These are phyloP conservation scores for Nemurella pictetii DNA, from an alignment of 2,888 invertebrate genomes.

Conservation along the genomic window DNA sequence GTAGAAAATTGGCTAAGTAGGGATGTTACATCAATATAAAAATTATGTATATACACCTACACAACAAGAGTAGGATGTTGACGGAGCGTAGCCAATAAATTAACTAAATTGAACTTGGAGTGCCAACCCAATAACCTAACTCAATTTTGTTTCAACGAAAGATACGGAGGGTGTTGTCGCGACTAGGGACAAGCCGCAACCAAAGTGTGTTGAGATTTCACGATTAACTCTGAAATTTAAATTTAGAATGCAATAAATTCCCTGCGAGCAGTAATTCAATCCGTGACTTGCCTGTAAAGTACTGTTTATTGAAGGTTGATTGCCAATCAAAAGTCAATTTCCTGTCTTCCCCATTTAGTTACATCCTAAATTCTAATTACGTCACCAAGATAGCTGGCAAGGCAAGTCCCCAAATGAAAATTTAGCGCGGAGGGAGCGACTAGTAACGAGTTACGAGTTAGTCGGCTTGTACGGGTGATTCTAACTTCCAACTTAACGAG, in stretches of 20 bases:
- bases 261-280: conserved; percentile 1
- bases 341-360: conserved; percentile 28
- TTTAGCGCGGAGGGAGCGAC: background rate
- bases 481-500: background rate
- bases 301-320: conserved; percentile 30
- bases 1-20: too few relatives aligned
- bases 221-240: background rate
- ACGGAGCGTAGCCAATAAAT: too few relatives aligned
- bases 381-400: background rate
- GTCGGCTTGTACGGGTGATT: background rate
- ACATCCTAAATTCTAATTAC: conserved; percentile 4
- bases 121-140: background rate
- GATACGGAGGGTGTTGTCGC: background rate
- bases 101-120: background rate
- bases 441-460: too few relatives aligned
- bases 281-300: background rate
- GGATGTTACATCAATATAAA: too few relatives aligned
- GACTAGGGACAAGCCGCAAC: background rate
- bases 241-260: background rate
- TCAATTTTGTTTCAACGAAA: background rate
- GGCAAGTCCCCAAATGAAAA: background rate
- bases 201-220: background rate
- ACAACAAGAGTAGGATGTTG: too few relatives aligned
- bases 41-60: too few relatives aligned
- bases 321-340: conserved; percentile 39